Base-by-base conservation (phyloP, 1,140 invertebrate genomes). In the Meloidogyne floridensis region DNA sequence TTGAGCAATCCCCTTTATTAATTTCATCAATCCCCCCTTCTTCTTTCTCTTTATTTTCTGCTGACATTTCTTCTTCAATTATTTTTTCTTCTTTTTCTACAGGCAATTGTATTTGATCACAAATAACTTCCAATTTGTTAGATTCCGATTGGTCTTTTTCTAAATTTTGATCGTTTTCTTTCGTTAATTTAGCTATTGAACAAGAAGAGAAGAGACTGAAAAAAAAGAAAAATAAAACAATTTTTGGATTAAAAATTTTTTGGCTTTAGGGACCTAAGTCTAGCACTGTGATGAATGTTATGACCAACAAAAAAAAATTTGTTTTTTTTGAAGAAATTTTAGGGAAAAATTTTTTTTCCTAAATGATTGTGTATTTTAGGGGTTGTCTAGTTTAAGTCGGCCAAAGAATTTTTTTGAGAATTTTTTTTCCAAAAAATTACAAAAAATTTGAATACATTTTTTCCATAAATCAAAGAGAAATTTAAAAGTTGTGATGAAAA, bases 141-240 rank as follows among this genome's bases (percentile, higher is more conserved):
- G 59, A 65, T 15, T 65, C 59, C n/a, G n/a, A 65, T 65, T 3
- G 59, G 5, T n/a, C 59, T 65, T 59, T 13, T 59, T 13, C 11
- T 15, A 15, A 2, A 4, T 59, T 5, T n/a, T 65, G 59, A 6
- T 65, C 7, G 6, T 65, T 18, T 7, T 18, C 7, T n/a, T 7
- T 65, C 7, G 15, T 65, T n/a, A n/a, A 65, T 65, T 65, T 65
- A 65, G 59, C 6, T 65, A 18, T 18, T 65, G 59, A 65, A n/a
- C 59, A 65, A 65, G 59, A 65, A 65, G 59, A 65, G 59, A 65
- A 65, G 59, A 65, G 59, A 65, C 59, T 65, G n/a, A 47, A 47
- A 47, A 59, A 59, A 15, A 56, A 15, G 54, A 10, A 10, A 56
- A 56, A 56, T 56, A 10, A 56, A 56, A 56, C 13, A 56, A 15